Evolutionary conservation across 1,140 invertebrate species (phyloP).

Genomic region (Monochamus saltuarius): DNA sequence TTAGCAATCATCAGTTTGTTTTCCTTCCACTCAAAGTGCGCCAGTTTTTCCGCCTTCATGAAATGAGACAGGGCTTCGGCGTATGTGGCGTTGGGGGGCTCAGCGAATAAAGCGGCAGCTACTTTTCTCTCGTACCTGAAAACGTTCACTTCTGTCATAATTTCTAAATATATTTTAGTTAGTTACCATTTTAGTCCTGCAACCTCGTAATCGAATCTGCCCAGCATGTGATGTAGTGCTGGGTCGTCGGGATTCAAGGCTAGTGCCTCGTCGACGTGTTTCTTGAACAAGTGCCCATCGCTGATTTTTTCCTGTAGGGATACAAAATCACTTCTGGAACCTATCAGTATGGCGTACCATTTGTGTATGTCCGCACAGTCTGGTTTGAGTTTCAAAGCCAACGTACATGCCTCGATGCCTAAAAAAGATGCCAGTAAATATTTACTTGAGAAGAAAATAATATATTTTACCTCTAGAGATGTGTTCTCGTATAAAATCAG

Average conservation of each 20-base stretch:
- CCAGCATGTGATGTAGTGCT: slow-evolving; percentile 69
- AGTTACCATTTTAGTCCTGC: slow-evolving; percentile 73
- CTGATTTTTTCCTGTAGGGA: slow-evolving; percentile 69
- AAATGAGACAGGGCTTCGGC: slow-evolving; percentile 70
- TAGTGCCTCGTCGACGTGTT: slow-evolving; percentile 72
- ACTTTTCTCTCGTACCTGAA: slow-evolving; percentile 63
- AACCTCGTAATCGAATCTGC: slow-evolving; percentile 68
- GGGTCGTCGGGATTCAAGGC: slow-evolving; percentile 66
- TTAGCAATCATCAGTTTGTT: slow-evolving; percentile 72
- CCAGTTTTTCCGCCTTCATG: slow-evolving; percentile 64
- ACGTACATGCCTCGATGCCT: slow-evolving; percentile 64
- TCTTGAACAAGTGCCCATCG: slow-evolving; percentile 68
- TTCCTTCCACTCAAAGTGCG: slow-evolving; percentile 63
- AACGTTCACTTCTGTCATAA: neutral
- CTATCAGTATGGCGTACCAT: slow-evolving; percentile 77
- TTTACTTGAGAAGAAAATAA: slow-evolving; percentile 13
- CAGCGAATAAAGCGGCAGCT: slow-evolving; percentile 67
- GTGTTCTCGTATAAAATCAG: slow-evolving; percentile 56
- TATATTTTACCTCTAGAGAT: slow-evolving; percentile 58
- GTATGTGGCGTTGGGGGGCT: slow-evolving; percentile 64
- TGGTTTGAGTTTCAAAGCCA: slow-evolving; percentile 58
- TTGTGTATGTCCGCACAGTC: slow-evolving; percentile 68
- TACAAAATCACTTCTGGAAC: slow-evolving; percentile 51
- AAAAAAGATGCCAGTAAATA: slow-evolving; percentile 22
- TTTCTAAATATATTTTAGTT: slow-evolving; percentile 27